A percentile compares a stretch with the other conserved stretches of the same genome.
These are phyloP conservation scores for Pteronotus mesoamericanus DNA, from an alignment of 2,797 vertebrate genomes.

Conservation along the genomic window DNA sequence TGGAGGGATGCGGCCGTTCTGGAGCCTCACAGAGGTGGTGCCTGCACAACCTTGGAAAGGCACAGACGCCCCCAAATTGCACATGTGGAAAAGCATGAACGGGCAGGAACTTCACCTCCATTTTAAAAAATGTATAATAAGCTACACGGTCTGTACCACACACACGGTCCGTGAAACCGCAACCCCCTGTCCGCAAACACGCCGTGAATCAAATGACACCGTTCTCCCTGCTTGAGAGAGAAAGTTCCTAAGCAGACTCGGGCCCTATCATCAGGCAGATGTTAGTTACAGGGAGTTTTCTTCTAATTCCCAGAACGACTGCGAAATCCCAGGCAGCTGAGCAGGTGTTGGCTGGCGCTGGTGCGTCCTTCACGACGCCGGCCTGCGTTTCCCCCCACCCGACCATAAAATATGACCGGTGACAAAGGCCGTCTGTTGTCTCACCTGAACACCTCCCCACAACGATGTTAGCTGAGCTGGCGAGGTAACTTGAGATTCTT, in stretches of 20 bases:
- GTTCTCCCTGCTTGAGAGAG: too few relatives aligned
- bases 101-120: too few relatives aligned
- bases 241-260: too few relatives aligned
- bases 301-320: not conserved
- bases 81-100: too few relatives aligned
- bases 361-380: fast-evolving
- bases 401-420: not conserved
- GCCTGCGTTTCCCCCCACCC: not conserved
- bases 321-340: not conserved
- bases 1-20: not conserved
- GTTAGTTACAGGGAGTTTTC: not conserved
- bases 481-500: not conserved
- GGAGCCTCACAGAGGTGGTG: too few relatives aligned
- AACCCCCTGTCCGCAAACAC: not conserved
- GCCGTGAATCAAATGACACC: fast-evolving
- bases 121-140: fast-evolving
- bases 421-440: not conserved
- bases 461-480: fast-evolving
- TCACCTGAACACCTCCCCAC: not conserved
- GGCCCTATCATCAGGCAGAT: not conserved
- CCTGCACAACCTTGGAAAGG: not conserved
- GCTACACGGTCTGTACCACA: not conserved
- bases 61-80: fast-evolving
- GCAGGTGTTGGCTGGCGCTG: not conserved
- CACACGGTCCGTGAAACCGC: fast-evolving